Evolutionary conservation across 2,797 vertebrate genomes (phyloP).

Genomic region (Chiloscyllium punctatum): DNA sequence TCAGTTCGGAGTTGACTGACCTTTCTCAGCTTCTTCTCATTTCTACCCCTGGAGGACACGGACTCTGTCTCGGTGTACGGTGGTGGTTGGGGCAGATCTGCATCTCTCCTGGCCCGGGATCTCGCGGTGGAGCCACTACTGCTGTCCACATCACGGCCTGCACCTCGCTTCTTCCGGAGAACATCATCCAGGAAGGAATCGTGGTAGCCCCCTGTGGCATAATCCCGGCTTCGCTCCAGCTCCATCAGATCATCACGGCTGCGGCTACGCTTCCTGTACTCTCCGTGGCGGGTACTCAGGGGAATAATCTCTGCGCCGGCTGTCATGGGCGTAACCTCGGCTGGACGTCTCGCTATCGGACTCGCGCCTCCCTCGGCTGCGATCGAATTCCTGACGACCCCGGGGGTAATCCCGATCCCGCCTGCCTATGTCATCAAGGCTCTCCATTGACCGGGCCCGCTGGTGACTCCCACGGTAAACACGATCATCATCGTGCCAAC

Average conservation of each 20-base stretch:
- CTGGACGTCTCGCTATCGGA: slow-evolving; percentile 64
- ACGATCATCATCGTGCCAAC: slow-evolving; percentile 48
- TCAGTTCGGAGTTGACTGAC: slow-evolving; percentile 45
- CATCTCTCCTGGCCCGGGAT: slow-evolving; percentile 47
- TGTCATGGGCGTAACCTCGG: slow-evolving; percentile 53
- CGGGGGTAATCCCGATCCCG: slow-evolving; percentile 47
- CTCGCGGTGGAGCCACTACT: slow-evolving; percentile 52
- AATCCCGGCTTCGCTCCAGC: slow-evolving; percentile 51
- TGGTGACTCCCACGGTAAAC: slow-evolving; percentile 44
- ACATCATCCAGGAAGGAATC: slow-evolving; percentile 71
- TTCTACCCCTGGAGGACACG: slow-evolving; percentile 67
- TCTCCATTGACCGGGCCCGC: slow-evolving; percentile 76
- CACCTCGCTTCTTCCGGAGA: slow-evolving; percentile 67
- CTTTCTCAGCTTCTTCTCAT: slow-evolving; percentile 65
- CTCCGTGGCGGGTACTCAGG: slow-evolving; percentile 50
- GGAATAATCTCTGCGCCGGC: slow-evolving; percentile 58
- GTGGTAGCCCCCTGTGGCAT: slow-evolving; percentile 55
- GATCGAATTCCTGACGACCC: slow-evolving; percentile 51
- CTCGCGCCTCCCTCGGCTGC: slow-evolving; percentile 57
- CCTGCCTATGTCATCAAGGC: slow-evolving; percentile 66
- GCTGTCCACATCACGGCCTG: slow-evolving; percentile 60
- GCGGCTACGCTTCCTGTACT: slow-evolving; percentile 58
- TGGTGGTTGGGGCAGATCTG: slow-evolving; percentile 61
- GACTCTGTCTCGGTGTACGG: slow-evolving; percentile 66
- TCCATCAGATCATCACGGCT: slow-evolving; percentile 77